These are phyloP conservation scores for Holothuria leucospilota DNA, from an alignment of 53 echinoderm and acorn worm species.

Conservation along the genomic window DNA sequence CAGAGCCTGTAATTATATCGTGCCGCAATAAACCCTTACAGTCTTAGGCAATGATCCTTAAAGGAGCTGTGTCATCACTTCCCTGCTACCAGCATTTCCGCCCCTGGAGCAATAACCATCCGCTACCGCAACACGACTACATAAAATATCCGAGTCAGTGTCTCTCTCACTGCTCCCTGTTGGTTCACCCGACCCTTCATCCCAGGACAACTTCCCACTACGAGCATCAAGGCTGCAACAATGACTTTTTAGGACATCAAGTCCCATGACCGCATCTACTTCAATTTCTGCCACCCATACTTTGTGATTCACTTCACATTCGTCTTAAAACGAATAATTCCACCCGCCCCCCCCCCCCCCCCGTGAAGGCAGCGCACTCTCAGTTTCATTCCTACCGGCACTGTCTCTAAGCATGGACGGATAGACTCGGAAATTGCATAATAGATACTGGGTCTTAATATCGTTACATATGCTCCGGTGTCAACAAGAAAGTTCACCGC, in stretches of 20 bases:
- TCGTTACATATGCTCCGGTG: neutral
- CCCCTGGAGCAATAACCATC: too few relatives aligned
- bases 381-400: conserved; percentile 12
- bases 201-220: neutral
- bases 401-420: neutral
- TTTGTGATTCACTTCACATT: neutral
- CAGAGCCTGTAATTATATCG: too few relatives aligned
- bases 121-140: too few relatives aligned
- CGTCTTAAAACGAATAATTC: neutral
- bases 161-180: neutral
- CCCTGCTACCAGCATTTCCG: too few relatives aligned
- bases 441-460: neutral
- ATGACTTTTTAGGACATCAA: conserved; percentile 18
- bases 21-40: too few relatives aligned
- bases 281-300: conserved; percentile 37
- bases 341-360: conserved; percentile 11
- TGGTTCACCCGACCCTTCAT: neutral
- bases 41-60: too few relatives aligned
- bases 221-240: neutral
- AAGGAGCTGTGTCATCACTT: too few relatives aligned
- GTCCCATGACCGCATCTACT: conserved; percentile 8
- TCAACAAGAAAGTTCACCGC: neutral
- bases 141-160: neutral
- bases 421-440: neutral
- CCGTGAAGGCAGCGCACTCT: neutral